Evolutionary conservation across 2,888 invertebrate species (phyloP).

Genomic region (Melanchra persicariae): DNA sequence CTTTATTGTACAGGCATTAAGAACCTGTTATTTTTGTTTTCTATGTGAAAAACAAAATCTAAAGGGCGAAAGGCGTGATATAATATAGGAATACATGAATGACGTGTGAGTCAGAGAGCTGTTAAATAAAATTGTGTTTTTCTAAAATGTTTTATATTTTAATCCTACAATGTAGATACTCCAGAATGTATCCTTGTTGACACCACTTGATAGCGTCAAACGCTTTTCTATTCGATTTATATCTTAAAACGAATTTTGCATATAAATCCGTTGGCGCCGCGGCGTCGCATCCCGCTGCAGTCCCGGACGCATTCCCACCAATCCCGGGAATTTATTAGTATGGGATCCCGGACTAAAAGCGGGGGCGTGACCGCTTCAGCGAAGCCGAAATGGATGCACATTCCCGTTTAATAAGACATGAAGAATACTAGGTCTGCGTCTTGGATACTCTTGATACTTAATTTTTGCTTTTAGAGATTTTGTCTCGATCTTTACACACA

Average conservation of each 20-base stretch:
- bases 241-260: constrained; percentile 74
- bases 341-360: constrained; percentile 67
- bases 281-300: constrained; percentile 74
- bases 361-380: constrained; percentile 60
- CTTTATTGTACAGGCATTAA: constrained; percentile 19
- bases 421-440: constrained; percentile 37
- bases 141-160: too few relatives aligned
- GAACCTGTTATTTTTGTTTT: constrained; percentile 1
- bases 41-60: neutral
- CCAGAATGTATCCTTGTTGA: constrained; percentile 20
- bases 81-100: too few relatives aligned
- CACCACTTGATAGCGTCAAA: constrained; percentile 44
- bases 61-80: neutral
- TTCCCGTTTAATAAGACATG: constrained; percentile 70
- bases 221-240: constrained; percentile 69
- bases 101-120: too few relatives aligned
- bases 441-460: neutral
- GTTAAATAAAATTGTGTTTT: neutral
- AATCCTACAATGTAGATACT: constrained; percentile 21
- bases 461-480: neutral
- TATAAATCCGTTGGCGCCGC: constrained; percentile 79
- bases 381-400: constrained; percentile 67
- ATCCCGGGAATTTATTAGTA: constrained; percentile 74
- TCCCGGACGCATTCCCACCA: constrained; percentile 70
- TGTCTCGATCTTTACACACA: too few relatives aligned